A percentile compares a stretch with the other conserved stretches of the same genome.
These are phyloP conservation scores for Tarsius wallacei DNA, from an alignment of 2,797 vertebrate species.

Conservation along the genomic window DNA sequence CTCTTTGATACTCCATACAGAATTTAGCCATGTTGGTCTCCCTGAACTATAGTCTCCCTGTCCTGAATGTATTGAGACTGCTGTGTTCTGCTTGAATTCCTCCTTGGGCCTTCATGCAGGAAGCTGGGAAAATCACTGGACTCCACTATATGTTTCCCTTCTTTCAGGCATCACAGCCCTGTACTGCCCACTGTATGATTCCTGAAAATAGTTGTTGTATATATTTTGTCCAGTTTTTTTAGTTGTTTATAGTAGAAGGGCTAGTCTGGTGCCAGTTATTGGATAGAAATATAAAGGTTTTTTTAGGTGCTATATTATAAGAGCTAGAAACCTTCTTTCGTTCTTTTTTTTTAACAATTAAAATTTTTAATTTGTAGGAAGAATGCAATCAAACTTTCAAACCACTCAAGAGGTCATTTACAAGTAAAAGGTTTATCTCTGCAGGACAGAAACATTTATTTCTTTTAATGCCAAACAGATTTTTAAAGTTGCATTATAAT, in stretches of 20 bases:
- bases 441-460: neutral
- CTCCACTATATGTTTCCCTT: neutral
- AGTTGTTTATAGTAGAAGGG: neutral
- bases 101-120: neutral
- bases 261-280: constrained; percentile 9
- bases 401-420: neutral
- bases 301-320: neutral
- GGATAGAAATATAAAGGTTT: neutral
- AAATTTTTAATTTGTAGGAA: neutral
- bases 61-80: neutral
- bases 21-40: neutral
- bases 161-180: neutral
- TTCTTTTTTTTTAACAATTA: neutral
- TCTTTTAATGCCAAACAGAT: neutral
- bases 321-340: neutral
- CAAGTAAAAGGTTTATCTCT: neutral
- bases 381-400: constrained; percentile 21
- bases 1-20: neutral
- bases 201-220: constrained; percentile 11
- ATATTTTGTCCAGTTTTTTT: constrained; percentile 27
- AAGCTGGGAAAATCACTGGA: neutral
- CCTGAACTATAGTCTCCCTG: neutral
- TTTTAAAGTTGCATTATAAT: neutral
- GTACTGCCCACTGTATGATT: neutral
- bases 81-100: neutral